Base-by-base conservation (phyloP, 2,888 invertebrate species). In the Dicyrtoma fusca region DNA sequence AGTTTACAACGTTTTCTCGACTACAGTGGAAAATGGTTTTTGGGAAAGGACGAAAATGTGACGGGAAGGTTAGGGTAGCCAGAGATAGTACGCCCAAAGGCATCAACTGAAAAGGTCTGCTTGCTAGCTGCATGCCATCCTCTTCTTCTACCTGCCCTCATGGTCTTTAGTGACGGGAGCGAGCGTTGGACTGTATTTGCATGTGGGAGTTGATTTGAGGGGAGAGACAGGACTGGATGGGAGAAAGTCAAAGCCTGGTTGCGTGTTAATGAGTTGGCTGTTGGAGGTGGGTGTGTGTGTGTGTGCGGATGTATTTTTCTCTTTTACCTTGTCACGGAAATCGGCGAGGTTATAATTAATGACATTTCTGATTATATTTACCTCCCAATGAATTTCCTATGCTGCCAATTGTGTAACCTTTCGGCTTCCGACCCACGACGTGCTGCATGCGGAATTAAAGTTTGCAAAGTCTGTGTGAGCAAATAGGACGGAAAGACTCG, bases 311-410 rank as follows among this genome's bases (percentile, higher is more conserved):
- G 19, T 21, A 63, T 63, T 63, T 63, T 63, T 42, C 23, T 45
- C 63, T 47, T 21, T 63, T 45, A 21, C 44, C 34, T 63, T 63
- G 44, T 47, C 63, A 23, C 53, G 53, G 53, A 66, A 66, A 66
- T 66, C 42, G 34, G 26, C 66, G 53, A 53, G 66, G 66, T 66
- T 66, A 34, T 34, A 66, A 66, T 66, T 66, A 66, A 66, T 66
- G 66, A 55, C 53, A 66, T 66, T 66, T 66, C 53, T 66, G 53
- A 53, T 53, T 53, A 66, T 66, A 61, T 61, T 61, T 61, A n/a
- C 61, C 61, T 61, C 25, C 44, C 6, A 10, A 13, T 8, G 55
- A 13, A 21, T 55, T 55, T 49, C 17, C 49, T 49, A 49, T 49
- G 13, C 13, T 49, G 4, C n/a, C n/a, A n/a, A n/a, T n/a, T n/a